These are phyloP conservation scores for Dicycla oo DNA, from an alignment of 2,888 invertebrate species.

Conservation along the genomic window DNA sequence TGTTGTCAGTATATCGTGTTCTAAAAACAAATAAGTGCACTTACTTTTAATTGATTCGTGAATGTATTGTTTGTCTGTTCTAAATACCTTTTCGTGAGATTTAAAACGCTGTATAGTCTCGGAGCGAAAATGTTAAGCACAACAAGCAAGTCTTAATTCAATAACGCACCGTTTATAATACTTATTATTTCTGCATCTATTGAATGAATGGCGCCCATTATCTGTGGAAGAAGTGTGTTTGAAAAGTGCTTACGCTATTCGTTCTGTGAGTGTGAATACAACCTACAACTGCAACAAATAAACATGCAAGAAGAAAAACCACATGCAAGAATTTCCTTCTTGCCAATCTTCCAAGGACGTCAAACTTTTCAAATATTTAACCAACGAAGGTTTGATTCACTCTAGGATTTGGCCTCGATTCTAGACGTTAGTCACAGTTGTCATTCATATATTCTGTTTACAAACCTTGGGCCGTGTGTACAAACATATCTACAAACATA, in stretches of 20 bases:
- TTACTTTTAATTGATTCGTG: constrained; percentile 11
- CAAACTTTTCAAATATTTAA: constrained; percentile 5
- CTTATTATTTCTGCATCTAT: not conserved
- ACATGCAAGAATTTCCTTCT: too few species aligned
- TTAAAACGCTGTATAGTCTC: not conserved
- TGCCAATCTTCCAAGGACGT: not conserved
- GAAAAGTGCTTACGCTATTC: not conserved
- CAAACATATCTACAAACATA: constrained; percentile 49
- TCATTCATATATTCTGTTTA: constrained; percentile 57
- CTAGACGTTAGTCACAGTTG: not conserved
- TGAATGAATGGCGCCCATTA: not conserved
- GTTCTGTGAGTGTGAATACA: not conserved
- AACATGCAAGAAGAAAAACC: not conserved
- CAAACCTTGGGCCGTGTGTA: constrained; percentile 54
- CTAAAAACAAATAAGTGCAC: constrained; percentile 22
- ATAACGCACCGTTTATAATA: not conserved
- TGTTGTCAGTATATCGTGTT: constrained; percentile 26
- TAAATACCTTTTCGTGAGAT: not conserved
- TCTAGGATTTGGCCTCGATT: constrained; percentile 18
- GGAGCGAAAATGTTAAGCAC: not conserved
- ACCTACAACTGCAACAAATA: not conserved
- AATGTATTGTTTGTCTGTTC: constrained; percentile 13
- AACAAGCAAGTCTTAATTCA: not conserved
- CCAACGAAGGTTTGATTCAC: not conserved
- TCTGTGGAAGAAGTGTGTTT: not conserved